Percentiles rank a stretch among this genome's conserved stretches.
Conservation (phyloP, 2,113 vertebrate species). For the Chloropsis cyanopogon region DNA sequence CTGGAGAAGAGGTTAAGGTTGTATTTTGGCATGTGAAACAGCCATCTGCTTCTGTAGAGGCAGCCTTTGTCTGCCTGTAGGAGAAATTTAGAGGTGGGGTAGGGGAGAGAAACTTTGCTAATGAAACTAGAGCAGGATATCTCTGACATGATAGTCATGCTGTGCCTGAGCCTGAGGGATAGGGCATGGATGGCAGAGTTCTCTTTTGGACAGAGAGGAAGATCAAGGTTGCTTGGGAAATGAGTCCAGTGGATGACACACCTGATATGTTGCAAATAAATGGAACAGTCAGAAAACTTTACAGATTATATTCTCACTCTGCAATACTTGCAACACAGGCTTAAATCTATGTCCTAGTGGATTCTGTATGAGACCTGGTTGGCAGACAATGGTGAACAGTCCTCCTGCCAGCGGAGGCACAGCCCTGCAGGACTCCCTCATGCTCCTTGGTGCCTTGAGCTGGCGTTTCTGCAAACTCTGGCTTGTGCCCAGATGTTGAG, state of each 20-base stretch:
- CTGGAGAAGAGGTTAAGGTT: not conserved
- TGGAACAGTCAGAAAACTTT: not conserved
- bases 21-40: not conserved
- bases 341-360: not conserved
- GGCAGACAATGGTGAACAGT: not conserved
- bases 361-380: not conserved
- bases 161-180: not conserved
- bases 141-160: not conserved
- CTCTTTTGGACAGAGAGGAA: not conserved
- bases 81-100: not conserved
- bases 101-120: not conserved
- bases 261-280: not conserved
- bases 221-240: not conserved
- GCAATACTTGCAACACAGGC: not conserved
- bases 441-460: not conserved
- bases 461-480: not conserved
- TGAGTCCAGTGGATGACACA: not conserved
- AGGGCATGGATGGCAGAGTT: not conserved
- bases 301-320: not conserved
- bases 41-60: not conserved
- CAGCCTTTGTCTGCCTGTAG: not conserved
- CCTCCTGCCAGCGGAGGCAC: not conserved
- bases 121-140: not conserved
- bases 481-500: not conserved
- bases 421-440: not conserved